phyloP scores from a whole-genome alignment of 2,113 vertebrate species.

The Onychostruthus taczanowskii region DNA sequence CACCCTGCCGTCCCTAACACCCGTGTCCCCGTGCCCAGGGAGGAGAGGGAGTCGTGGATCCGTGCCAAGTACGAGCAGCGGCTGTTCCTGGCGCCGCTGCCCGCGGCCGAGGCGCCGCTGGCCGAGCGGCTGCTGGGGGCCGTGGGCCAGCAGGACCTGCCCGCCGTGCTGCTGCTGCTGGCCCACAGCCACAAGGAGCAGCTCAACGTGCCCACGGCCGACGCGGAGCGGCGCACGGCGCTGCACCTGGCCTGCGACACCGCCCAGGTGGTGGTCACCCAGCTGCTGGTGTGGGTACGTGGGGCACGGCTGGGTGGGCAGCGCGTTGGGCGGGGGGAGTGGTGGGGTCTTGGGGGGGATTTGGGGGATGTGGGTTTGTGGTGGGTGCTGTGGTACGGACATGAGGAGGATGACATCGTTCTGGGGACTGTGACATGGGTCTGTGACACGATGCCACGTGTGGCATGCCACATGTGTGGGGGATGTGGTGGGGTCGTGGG shows the following conservation, averaged over 20 bases:
- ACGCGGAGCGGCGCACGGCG: conserved; percentile 73
- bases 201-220: conserved; percentile 71
- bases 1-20: no score
- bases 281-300: conserved; percentile 93
- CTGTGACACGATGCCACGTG: no score
- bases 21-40: no score
- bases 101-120: conserved; percentile 35
- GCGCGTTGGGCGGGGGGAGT: no score
- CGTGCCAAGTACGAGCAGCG: conserved; percentile 93
- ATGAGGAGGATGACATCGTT: rapidly evolving
- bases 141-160: conserved; percentile 83
- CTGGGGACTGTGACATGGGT: rapidly evolving
- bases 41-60: conserved; percentile 79
- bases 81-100: conserved; percentile 85
- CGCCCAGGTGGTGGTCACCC: conserved; percentile 91
- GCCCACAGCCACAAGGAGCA: conserved; percentile 91
- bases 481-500: no score
- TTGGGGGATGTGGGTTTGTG: rapidly evolving
- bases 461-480: no score
- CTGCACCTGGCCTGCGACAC: conserved; percentile 90
- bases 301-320: rapidly evolving
- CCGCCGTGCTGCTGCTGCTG: conserved; percentile 84
- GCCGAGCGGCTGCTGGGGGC: conserved; percentile 77
- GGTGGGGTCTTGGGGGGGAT: neutral
- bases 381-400: rapidly evolving